These are phyloP conservation scores for Limosa lapponica DNA, from an alignment of 2,797 vertebrate species.

Conservation along the genomic window DNA sequence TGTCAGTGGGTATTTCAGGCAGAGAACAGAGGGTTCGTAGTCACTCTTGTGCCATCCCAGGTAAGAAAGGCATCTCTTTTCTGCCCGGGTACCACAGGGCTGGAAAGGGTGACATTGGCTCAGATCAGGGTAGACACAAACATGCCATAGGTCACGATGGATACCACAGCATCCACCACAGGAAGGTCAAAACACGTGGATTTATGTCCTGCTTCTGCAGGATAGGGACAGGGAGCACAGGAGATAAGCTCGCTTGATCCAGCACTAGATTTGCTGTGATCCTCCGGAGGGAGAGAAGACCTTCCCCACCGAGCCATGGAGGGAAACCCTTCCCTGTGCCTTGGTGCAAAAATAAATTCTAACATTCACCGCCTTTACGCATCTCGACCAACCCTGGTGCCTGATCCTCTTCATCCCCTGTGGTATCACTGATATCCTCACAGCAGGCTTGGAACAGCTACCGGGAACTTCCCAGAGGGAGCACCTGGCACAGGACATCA, in stretches of 20 bases:
- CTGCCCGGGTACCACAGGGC: rapidly evolving
- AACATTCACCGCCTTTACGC: rapidly evolving
- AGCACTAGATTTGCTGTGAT: background rate
- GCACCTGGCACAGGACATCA: rapidly evolving
- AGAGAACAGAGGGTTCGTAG: background rate
- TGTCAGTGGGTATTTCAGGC: background rate
- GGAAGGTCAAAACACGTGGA: background rate
- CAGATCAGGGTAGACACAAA: background rate
- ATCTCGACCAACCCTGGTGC: rapidly evolving
- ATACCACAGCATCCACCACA: background rate
- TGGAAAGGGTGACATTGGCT: background rate
- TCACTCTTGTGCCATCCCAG: rapidly evolving
- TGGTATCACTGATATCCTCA: background rate
- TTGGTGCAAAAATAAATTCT: background rate
- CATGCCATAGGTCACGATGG: rapidly evolving
- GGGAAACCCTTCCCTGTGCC: background rate
- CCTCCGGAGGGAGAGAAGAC: background rate
- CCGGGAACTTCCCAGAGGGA: rapidly evolving
- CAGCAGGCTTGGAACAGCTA: background rate
- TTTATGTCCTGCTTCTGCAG: background rate
- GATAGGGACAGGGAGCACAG: rapidly evolving
- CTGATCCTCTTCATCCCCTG: background rate
- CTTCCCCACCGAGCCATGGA: background rate
- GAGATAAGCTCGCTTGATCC: background rate
- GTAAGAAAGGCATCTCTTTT: background rate